A percentile compares a stretch with the other conserved stretches of the same genome.
phyloP scores from a whole-genome alignment of 1,140 invertebrate genomes.

The Vanessa tameamea region DNA sequence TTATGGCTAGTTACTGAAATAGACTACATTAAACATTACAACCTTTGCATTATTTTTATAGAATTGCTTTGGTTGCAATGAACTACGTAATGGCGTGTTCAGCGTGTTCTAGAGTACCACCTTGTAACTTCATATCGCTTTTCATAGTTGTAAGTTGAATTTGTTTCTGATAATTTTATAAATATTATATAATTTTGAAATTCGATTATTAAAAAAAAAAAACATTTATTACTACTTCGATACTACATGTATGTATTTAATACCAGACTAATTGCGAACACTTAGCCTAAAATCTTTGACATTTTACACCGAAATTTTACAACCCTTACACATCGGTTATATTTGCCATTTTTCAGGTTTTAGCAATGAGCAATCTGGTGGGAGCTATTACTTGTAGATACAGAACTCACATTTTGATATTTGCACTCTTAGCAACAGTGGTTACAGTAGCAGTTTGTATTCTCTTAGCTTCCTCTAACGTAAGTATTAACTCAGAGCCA shows the following conservation, averaged over 20 bases:
- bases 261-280: conserved; percentile 2
- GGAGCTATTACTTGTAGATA: conserved; percentile 35
- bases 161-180: no score
- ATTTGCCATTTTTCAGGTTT: conserved; percentile 38
- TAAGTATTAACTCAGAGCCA: conserved; percentile 28
- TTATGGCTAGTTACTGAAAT: no score
- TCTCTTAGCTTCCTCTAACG: conserved; percentile 42
- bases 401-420: conserved; percentile 41
- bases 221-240: no score
- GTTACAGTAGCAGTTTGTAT: conserved; percentile 44
- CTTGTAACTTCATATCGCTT: conserved; percentile 44
- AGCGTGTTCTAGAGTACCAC: conserved; percentile 27
- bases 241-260: no score
- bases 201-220: no score
- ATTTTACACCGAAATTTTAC: no score
- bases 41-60: conserved; percentile 14
- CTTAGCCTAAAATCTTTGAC: no score
- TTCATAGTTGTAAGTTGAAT: conserved; percentile 42
- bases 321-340: no score
- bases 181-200: no score
- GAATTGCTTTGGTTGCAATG: conserved; percentile 26
- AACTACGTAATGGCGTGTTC: conserved; percentile 37
- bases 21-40: no score
- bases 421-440: conserved; percentile 41
- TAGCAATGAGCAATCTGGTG: conserved; percentile 40